A percentile compares a stretch with the other conserved stretches of the same genome.
Conservation (phyloP, 2,888 invertebrate species). For the Cecidostiba fungosa region DNA sequence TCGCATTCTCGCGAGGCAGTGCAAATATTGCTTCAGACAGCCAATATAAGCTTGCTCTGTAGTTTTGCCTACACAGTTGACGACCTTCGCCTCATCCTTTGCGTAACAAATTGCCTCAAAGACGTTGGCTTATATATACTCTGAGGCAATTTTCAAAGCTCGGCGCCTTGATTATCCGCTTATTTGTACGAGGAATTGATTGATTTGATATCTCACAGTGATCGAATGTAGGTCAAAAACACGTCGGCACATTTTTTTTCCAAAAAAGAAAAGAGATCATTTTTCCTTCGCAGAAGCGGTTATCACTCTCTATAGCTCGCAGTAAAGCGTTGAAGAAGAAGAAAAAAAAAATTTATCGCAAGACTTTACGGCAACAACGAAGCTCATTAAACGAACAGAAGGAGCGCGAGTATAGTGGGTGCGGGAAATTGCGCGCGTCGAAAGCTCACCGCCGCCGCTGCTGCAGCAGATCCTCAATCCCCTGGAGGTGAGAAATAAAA, state of each 20-base stretch:
- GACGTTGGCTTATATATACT: no score
- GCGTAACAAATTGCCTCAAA: conserved; percentile 9
- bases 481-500: conserved; percentile 22
- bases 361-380: conserved; percentile 1
- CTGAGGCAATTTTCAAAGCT: no score
- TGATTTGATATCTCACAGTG: not conserved
- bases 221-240: not conserved
- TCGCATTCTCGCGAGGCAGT: no score
- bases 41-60: no score
- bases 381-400: conserved; percentile 5
- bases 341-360: not conserved
- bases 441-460: not conserved
- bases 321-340: not conserved
- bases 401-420: not conserved
- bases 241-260: not conserved
- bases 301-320: not conserved
- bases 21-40: no score
- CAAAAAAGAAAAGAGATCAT: not conserved
- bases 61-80: not conserved
- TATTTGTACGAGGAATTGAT: not conserved
- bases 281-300: not conserved
- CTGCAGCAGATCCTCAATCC: conserved; percentile 5
- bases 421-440: not conserved
- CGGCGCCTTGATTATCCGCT: no score
- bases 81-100: not conserved